Percentiles rank a stretch among this genome's conserved stretches.
These are phyloP conservation scores for Chrysina gloriosa DNA, from an alignment of 2,888 invertebrate genomes.

Conservation along the genomic window DNA sequence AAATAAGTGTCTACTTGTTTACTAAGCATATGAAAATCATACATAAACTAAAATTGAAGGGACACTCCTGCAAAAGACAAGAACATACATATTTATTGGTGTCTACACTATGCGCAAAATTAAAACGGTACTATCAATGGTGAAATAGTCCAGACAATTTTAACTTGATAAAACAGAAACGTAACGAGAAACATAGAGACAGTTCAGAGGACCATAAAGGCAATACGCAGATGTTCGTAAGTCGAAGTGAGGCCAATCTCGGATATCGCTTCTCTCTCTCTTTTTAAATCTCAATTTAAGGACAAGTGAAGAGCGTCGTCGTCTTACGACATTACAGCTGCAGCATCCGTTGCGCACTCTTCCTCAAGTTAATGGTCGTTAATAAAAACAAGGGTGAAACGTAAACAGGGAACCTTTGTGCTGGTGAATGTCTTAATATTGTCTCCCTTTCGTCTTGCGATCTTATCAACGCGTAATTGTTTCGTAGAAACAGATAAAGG, in stretches of 20 bases:
- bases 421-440: background rate
- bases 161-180: constrained; percentile 16
- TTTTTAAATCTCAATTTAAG: constrained; percentile 36
- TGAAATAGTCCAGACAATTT: no score
- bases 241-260: background rate
- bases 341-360: constrained; percentile 22
- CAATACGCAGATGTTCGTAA: constrained; percentile 32
- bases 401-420: constrained; percentile 15
- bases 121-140: constrained; percentile 11
- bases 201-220: constrained; percentile 9
- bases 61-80: no score
- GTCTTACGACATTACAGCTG: constrained; percentile 12
- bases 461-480: constrained; percentile 21
- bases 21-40: no score
- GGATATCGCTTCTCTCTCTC: background rate
- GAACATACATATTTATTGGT: no score
- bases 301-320: constrained; percentile 6
- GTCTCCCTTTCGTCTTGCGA: background rate
- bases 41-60: no score
- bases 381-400: constrained; percentile 27
- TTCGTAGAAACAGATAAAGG: background rate
- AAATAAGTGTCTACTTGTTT: no score
- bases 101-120: no score
- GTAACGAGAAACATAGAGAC: constrained; percentile 5
- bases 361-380: constrained; percentile 35